phyloP scores from a whole-genome alignment of 2,797 vertebrate genomes.

The Xyrichtys novacula region DNA sequence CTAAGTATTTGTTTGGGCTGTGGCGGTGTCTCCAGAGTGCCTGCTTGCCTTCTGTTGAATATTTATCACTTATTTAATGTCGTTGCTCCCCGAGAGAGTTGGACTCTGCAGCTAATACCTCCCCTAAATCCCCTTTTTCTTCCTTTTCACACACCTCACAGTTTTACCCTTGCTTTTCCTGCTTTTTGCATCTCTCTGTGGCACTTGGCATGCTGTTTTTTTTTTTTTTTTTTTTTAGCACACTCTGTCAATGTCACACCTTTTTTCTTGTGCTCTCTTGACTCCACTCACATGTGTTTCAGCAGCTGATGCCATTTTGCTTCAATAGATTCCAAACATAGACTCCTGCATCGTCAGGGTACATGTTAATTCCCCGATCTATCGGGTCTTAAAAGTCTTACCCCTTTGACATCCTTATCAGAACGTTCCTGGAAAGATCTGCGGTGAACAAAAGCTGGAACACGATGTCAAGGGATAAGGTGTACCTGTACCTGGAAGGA shows the following conservation, averaged over 20 bases:
- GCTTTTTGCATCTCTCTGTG: conserved; percentile 1
- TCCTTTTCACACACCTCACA: conserved; percentile 8
- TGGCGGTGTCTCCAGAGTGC: conserved; percentile 77
- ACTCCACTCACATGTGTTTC: neutral
- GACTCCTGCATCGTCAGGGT: conserved; percentile 6
- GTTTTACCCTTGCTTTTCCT: conserved; percentile 24
- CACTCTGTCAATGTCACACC: conserved; percentile 3
- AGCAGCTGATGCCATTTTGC: conserved; percentile 2
- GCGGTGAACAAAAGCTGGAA: conserved; percentile 39
- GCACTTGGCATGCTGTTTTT: conserved; percentile 9
- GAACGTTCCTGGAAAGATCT: conserved; percentile 3
- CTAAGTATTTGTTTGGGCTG: conserved; percentile 81
- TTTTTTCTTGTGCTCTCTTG: neutral
- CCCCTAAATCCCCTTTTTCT: conserved; percentile 25
- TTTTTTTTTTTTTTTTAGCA: conserved; percentile 14
- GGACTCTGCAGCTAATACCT: conserved; percentile 62
- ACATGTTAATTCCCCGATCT: neutral
- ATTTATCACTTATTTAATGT: conserved; percentile 80
- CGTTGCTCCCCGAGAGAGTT: conserved; percentile 47
- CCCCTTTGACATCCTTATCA: conserved; percentile 6
- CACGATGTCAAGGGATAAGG: conserved; percentile 27
- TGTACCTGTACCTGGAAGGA: conserved; percentile 32
- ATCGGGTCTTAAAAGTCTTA: conserved; percentile 9
- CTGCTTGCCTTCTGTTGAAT: conserved; percentile 75
- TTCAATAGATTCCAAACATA: neutral